A percentile compares a stretch with the other conserved stretches of the same genome.
These are phyloP conservation scores for Isaurus tuberculatus DNA, from an alignment of 92 coral and sea anemone species.

Conservation along the genomic window DNA sequence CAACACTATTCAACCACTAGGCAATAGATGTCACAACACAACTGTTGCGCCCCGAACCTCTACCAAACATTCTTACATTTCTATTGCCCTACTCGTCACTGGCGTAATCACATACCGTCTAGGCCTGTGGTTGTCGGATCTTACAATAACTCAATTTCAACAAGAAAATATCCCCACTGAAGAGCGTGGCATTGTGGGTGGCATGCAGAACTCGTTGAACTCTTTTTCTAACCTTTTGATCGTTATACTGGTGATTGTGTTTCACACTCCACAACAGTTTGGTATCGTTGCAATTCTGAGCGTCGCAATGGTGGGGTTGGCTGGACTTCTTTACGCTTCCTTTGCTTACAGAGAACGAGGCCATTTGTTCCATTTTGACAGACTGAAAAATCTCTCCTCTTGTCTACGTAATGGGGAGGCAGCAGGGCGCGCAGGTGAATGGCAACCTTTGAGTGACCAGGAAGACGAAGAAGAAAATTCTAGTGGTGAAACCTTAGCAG, in stretches of 20 bases:
- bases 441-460: slow-evolving; percentile 25
- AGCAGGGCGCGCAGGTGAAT: slow-evolving; percentile 7
- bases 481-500: background rate
- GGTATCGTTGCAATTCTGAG: slow-evolving; percentile 85
- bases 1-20: background rate
- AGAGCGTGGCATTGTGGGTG: slow-evolving; percentile 96
- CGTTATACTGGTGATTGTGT: slow-evolving; percentile 73
- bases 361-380: slow-evolving; percentile 88
- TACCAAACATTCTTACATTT: slow-evolving; percentile 69
- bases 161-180: slow-evolving; percentile 87
- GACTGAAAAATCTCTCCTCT: slow-evolving; percentile 55
- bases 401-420: slow-evolving; percentile 53
- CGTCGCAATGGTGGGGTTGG: slow-evolving; percentile 81
- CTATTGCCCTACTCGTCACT: slow-evolving; percentile 81
- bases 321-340: slow-evolving; percentile 78
- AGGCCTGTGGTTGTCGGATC: slow-evolving; percentile 94
- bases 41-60: slow-evolving; percentile 17
- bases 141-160: slow-evolving; percentile 83
- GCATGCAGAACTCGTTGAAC: slow-evolving; percentile 89
- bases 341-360: slow-evolving; percentile 89
- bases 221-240: slow-evolving; percentile 73
- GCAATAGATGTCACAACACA: slow-evolving; percentile 29
- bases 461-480: slow-evolving; percentile 20
- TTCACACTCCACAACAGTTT: slow-evolving; percentile 86
- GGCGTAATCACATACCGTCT: slow-evolving; percentile 89